phyloP scores from a whole-genome alignment of 1,140 invertebrate species.

The Drosophila willistoni region DNA sequence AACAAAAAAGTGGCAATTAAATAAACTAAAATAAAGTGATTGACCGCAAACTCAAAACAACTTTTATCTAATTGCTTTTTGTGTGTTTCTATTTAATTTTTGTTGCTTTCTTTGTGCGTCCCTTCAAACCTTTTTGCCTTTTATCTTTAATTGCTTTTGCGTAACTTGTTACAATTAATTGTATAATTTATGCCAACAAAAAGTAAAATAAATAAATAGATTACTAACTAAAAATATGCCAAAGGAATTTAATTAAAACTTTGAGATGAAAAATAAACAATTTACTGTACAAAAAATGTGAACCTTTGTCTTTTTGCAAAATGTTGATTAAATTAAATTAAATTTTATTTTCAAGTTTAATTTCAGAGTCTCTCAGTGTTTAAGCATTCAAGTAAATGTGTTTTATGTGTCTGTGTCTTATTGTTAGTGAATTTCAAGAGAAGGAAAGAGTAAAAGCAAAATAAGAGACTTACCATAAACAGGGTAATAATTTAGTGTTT shows the following conservation, averaged over 20 bases:
- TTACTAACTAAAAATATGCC: conserved; percentile 24
- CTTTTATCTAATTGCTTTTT: conserved; percentile 1
- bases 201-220: conserved; percentile 18
- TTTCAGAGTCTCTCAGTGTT: conserved; percentile 7
- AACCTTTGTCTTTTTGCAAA: conserved; percentile 2
- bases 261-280: conserved; percentile 36
- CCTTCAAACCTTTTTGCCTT: not conserved
- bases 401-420: not conserved
- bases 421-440: conserved; percentile 19
- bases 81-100: not conserved
- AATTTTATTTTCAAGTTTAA: conserved; percentile 13
- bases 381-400: not conserved
- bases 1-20: conserved; percentile 32
- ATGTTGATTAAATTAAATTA: conserved; percentile 19
- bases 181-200: conserved; percentile 5
- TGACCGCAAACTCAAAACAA: conserved; percentile 32
- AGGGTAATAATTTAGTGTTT: conserved; percentile 24
- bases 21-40: conserved; percentile 31
- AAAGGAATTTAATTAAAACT: conserved; percentile 49
- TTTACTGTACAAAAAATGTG: not conserved
- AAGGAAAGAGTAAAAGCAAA: conserved; percentile 19
- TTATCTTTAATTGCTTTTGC: conserved; percentile 5
- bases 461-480: conserved; percentile 21
- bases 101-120: not conserved
- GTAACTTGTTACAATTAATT: not conserved